Percentiles rank a stretch among this genome's conserved stretches.
Conservation (phyloP, 2,113 vertebrate species). For the Cottus gobio region DNA sequence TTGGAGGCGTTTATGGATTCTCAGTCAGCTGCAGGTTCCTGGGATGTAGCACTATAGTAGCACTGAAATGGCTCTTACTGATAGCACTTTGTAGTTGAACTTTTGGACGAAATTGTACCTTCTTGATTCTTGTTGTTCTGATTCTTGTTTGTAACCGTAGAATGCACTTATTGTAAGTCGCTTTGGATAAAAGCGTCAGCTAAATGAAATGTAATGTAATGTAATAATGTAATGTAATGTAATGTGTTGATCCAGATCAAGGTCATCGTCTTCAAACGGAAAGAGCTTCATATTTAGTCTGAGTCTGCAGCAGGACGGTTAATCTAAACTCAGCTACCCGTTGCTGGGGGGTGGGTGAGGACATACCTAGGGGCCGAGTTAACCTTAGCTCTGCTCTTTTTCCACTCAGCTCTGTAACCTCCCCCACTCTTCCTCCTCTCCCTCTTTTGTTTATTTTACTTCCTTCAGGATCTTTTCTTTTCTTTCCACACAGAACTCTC, state of each 20-base stretch:
- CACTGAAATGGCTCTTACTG: too few relatives aligned
- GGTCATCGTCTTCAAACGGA: conserved; percentile 31
- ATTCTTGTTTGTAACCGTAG: too few relatives aligned
- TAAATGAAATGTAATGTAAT: too few relatives aligned
- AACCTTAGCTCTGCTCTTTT: conserved; percentile 44
- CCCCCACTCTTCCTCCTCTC: conserved; percentile 8
- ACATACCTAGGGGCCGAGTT: conserved; percentile 54
- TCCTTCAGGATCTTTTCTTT: conserved; percentile 44
- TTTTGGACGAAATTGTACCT: too few relatives aligned
- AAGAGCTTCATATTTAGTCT: conserved; percentile 57
- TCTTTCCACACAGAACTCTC: background rate
- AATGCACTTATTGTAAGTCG: too few relatives aligned
- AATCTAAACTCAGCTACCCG: conserved; percentile 45
- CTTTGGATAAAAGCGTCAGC: too few relatives aligned
- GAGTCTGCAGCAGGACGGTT: conserved; percentile 36
- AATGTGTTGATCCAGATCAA: conserved; percentile 9
- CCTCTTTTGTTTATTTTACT: conserved; percentile 51
- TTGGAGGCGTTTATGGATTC: conserved; percentile 15
- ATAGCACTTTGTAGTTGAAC: too few relatives aligned
- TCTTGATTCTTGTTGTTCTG: too few relatives aligned
- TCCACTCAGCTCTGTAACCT: conserved; percentile 20
- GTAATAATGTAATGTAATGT: too few relatives aligned
- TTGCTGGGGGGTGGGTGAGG: conserved; percentile 31
- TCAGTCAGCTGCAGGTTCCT: background rate
- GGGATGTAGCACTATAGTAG: too few relatives aligned